These are phyloP conservation scores for Climacteris rufus DNA, from an alignment of 2,113 vertebrate species.

Conservation along the genomic window DNA sequence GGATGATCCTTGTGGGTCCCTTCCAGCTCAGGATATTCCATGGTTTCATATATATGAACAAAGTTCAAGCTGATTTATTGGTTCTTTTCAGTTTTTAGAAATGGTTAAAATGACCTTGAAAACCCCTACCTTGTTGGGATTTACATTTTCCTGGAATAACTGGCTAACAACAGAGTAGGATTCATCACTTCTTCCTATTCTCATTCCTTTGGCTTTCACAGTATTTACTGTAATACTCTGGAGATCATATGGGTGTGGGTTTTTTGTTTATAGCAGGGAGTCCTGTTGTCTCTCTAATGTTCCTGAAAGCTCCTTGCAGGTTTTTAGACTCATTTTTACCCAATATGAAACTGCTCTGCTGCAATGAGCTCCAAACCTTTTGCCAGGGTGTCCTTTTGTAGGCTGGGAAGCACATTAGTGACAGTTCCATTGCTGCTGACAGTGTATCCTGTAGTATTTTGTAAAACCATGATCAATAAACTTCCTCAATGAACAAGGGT, in stretches of 20 bases:
- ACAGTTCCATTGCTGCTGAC: background rate
- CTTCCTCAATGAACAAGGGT: background rate
- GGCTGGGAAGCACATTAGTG: background rate
- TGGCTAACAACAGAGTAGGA: background rate
- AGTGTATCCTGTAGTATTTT: background rate
- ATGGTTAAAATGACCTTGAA: background rate
- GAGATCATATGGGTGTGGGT: background rate
- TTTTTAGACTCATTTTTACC: background rate
- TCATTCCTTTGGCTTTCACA: background rate
- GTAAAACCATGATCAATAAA: slow-evolving; percentile 59
- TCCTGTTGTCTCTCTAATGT: background rate
- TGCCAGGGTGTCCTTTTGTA: background rate
- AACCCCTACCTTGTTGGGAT: background rate
- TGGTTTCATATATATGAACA: background rate
- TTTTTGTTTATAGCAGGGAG: background rate
- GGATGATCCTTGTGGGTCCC: background rate
- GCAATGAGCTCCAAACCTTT: background rate
- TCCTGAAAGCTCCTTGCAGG: background rate
- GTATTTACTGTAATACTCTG: background rate
- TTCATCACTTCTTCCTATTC: background rate
- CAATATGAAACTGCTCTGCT: background rate
- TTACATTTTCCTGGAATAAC: background rate
- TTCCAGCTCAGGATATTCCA: background rate
- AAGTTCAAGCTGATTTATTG: background rate
- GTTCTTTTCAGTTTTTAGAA: background rate